phyloP scores from a whole-genome alignment of 1,140 invertebrate genomes.

The Parasteatoda tepidariorum region DNA sequence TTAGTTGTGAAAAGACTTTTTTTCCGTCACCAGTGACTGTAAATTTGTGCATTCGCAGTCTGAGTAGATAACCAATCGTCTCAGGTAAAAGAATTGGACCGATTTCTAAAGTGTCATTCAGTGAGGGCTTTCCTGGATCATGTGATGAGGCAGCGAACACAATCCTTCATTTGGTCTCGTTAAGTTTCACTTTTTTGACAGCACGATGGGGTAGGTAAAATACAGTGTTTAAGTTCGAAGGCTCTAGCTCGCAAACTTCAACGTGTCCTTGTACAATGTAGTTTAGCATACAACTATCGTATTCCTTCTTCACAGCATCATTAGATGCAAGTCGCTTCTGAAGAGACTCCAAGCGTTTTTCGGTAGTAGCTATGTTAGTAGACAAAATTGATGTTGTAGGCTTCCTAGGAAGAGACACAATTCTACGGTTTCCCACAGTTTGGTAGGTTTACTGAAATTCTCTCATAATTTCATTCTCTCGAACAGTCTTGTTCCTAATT shows the following conservation, averaged over 20 bases:
- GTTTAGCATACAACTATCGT: constrained; percentile 1
- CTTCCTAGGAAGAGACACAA: constrained; percentile 13
- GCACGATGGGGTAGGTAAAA: constrained; percentile 38
- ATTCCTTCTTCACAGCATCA: neutral
- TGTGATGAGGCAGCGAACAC: constrained; percentile 32
- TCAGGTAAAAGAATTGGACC: constrained; percentile 29
- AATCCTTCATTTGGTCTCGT: constrained; percentile 6
- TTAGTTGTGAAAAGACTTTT: constrained; percentile 32
- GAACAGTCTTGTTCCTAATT: neutral
- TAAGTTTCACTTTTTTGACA: constrained; percentile 5
- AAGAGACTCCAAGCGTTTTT: constrained; percentile 18
- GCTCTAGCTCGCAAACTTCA: neutral
- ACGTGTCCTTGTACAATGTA: neutral
- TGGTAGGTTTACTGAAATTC: constrained; percentile 3
- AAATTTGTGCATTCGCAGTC: constrained; percentile 28
- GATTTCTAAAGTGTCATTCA: constrained; percentile 25
- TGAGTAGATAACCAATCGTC: neutral
- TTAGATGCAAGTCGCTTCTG: neutral
- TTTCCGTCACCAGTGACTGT: constrained; percentile 27
- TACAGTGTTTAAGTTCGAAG: neutral
- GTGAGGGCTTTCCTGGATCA: constrained; percentile 14
- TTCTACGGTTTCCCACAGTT: constrained; percentile 16
- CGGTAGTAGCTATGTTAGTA: neutral
- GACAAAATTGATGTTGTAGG: neutral
- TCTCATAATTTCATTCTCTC: neutral